Conservation (phyloP, 1,140 invertebrate genomes). For the Drosophila paulistorum region DNA sequence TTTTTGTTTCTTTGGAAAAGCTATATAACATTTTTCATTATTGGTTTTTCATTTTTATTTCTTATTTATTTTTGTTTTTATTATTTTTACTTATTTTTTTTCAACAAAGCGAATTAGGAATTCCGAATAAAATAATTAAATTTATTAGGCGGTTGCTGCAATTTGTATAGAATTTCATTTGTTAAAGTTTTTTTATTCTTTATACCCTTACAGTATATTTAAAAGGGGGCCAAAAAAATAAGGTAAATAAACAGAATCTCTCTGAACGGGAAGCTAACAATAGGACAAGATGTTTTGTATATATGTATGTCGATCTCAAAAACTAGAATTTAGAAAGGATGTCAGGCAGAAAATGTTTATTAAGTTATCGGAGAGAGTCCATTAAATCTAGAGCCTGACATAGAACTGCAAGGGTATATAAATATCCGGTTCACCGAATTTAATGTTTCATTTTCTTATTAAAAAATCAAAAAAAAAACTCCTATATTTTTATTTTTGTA, state of each 20-base stretch:
- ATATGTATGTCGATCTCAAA: no score
- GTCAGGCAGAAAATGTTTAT: no score
- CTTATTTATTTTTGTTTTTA: neutral
- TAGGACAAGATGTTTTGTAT: no score
- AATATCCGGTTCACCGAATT: neutral
- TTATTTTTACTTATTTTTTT: neutral
- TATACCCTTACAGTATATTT: neutral
- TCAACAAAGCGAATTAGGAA: conserved; percentile 11
- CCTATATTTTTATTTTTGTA: conserved; percentile 5
- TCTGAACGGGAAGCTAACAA: no score
- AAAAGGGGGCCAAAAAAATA: neutral
- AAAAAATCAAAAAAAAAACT: neutral
- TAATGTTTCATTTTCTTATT: neutral
- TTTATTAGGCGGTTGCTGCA: conserved; percentile 12
- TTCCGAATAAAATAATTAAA: conserved; percentile 8
- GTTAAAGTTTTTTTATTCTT: neutral
- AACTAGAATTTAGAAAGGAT: neutral
- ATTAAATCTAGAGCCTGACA: neutral
- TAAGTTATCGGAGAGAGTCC: neutral
- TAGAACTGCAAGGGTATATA: conserved; percentile 3
- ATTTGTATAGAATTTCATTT: conserved; percentile 9
- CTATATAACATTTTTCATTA: conserved; percentile 11
- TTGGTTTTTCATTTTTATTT: neutral
- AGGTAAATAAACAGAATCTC: neutral
- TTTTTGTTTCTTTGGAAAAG: neutral